Conservation (phyloP, 1,140 invertebrate genomes). For the Zaprionus vittiger region DNA sequence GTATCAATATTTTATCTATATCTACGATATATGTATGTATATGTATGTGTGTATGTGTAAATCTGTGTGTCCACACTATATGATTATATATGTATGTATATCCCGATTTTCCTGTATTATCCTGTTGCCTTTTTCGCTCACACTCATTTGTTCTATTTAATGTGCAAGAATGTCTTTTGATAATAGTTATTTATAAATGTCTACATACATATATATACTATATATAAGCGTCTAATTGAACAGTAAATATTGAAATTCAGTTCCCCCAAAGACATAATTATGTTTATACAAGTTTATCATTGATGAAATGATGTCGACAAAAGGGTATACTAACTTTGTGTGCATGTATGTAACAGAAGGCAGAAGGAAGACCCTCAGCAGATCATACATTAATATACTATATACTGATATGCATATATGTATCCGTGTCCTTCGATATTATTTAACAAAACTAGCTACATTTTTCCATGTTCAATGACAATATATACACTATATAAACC, state of each 20-base stretch:
- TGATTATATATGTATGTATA: neutral
- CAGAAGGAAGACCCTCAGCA: too few species aligned
- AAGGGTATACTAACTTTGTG: neutral
- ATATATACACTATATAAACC: too few species aligned
- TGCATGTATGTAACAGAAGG: neutral
- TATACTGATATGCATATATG: too few species aligned
- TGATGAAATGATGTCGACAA: neutral
- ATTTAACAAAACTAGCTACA: too few species aligned
- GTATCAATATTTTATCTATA: neutral
- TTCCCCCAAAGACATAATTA: neutral
- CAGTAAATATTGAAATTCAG: neutral
- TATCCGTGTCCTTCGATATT: too few species aligned
- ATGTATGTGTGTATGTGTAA: neutral
- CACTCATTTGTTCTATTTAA: neutral
- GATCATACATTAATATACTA: too few species aligned
- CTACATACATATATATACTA: neutral
- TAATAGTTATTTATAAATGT: neutral
- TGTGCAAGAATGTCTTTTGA: conserved; percentile 1
- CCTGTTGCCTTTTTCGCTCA: neutral
- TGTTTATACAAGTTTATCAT: neutral
- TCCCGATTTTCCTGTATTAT: neutral
- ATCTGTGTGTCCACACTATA: neutral
- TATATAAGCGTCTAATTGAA: neutral
- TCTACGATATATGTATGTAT: neutral
- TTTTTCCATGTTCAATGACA: too few species aligned